Base-by-base conservation (phyloP, 2,113 vertebrate species). In the Poicephalus gulielmi region DNA sequence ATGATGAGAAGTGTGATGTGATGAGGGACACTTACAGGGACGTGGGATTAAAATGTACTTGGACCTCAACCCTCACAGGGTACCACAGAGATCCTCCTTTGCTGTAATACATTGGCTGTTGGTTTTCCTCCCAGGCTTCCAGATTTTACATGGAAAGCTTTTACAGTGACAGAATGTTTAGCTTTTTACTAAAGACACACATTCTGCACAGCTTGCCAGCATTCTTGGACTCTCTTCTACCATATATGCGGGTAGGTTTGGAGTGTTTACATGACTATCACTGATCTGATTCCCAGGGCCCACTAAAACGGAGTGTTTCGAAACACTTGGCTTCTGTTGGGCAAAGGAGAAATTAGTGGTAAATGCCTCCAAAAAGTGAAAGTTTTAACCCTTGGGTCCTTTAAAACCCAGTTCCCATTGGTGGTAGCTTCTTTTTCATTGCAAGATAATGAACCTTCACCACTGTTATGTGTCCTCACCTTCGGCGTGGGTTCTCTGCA, bases 361-460 rank as follows among this genome's bases (percentile, higher is more conserved):
- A 88, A 86, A 86, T 64, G 27, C 44, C 41, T 82, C 87, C 39
- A 49, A 49, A 83, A 92, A 33, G n/a, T 28, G 63, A 85, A 91
- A 66, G 62, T 44, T 66, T 89, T 62, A 83, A 79, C 75, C 25
- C 74, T 84, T 92, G 46, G 62, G 50, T 94, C 33, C 73, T 83
- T 78, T 43, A 55, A 94, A 90, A 16, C 35, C 15, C 55, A 16
- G 3, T 73, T 92, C 67, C 57, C 63, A 23, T 10, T 86, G 88
- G 93, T 78, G 73, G 69, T 74, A 70, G 66, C 67, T 73, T 76
- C 16, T 84, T 23, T 94, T 96, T 94, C 86, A 89, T 7, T 85
- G 86, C 28, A 62, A 85, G 77, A 91, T 80, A 96, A 96, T 94
- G 86, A 97, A 89, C 83, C 63, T 94, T 91, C 88, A 14, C 64